These are phyloP conservation scores for Agriotes lineatus DNA, from an alignment of 2,888 invertebrate species.

Conservation along the genomic window DNA sequence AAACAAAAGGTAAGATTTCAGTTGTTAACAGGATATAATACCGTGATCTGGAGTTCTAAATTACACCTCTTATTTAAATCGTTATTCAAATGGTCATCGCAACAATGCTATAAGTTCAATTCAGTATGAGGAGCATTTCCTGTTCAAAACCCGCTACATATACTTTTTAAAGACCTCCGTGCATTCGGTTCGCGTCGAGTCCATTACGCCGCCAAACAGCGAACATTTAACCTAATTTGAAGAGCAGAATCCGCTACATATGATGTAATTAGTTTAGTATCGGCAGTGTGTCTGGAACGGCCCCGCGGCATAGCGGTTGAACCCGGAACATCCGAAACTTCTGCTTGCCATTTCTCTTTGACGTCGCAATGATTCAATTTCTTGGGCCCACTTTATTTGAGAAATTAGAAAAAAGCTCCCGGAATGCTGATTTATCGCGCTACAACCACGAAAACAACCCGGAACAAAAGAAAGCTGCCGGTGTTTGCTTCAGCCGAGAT, in stretches of 20 bases:
- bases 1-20: no score
- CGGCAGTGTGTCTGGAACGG: conserved; percentile 16
- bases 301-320: conserved; percentile 21
- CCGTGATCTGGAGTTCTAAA: no score
- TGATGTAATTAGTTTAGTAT: conserved; percentile 26
- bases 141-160: neutral
- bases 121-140: no score
- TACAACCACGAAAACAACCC: neutral
- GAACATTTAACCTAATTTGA: conserved; percentile 27
- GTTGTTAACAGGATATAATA: no score
- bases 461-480: neutral
- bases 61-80: no score
- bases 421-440: conserved; percentile 4
- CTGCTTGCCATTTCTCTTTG: conserved; percentile 29
- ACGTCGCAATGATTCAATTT: conserved; percentile 24
- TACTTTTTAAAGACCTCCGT: neutral
- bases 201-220: conserved; percentile 14
- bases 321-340: conserved; percentile 26
- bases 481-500: neutral
- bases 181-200: neutral
- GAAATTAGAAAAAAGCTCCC: neutral
- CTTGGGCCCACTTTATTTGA: conserved; percentile 24
- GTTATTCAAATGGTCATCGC: no score
- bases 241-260: conserved; percentile 11
- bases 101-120: no score